Conservation (phyloP, 2,113 vertebrate genomes). For the Rhea americana region DNA sequence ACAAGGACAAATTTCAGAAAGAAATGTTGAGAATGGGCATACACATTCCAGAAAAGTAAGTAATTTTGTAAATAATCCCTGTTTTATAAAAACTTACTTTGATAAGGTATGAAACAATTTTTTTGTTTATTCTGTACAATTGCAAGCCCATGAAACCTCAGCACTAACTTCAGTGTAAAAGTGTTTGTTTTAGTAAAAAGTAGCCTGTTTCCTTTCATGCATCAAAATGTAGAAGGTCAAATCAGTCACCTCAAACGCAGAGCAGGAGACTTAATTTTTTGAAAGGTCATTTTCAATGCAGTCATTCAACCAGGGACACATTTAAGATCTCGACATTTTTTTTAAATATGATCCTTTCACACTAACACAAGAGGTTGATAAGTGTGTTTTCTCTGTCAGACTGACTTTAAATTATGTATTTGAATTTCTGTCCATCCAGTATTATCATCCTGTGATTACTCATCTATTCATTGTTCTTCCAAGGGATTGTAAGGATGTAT, state of each 20-base stretch:
- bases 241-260: not conserved
- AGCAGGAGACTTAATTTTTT: not conserved
- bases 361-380: not conserved
- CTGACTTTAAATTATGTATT: not conserved
- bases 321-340: not conserved
- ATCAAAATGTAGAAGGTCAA: not conserved
- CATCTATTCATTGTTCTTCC: not conserved
- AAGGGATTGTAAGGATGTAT: not conserved
- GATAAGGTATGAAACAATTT: not conserved
- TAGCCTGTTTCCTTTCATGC: not conserved
- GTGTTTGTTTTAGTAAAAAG: not conserved
- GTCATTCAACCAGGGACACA: not conserved
- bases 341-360: not conserved
- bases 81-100: not conserved
- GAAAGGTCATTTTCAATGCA: not conserved
- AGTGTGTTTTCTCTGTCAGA: not conserved
- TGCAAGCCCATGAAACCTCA: not conserved
- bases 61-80: constrained; percentile 9
- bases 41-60: constrained; percentile 94
- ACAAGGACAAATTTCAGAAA: constrained; percentile 90
- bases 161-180: not conserved
- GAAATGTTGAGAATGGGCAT: constrained; percentile 98
- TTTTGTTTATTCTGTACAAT: not conserved
- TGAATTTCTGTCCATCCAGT: not conserved
- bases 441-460: not conserved